Percentiles rank a stretch among this genome's conserved stretches.
phyloP scores from a whole-genome alignment of 1,140 invertebrate species.

The Polyergus mexicanus region DNA sequence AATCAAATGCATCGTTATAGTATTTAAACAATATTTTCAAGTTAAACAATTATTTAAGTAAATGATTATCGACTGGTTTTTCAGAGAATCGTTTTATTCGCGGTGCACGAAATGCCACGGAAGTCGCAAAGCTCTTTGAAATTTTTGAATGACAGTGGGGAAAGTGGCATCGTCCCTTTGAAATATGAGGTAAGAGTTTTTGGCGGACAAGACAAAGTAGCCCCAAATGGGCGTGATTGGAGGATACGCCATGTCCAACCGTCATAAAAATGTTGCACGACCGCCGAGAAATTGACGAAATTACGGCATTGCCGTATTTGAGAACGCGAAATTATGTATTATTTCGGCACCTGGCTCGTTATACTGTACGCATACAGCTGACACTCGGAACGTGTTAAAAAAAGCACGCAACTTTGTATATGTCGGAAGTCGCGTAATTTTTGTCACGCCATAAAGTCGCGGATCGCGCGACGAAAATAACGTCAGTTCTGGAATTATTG shows the following conservation, averaged over 20 bases:
- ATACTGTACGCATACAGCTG: slow-evolving; percentile 37
- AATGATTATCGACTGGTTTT: not conserved
- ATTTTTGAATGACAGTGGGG: not conserved
- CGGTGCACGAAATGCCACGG: not conserved
- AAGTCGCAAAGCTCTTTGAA: slow-evolving; percentile 15
- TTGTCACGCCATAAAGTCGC: slow-evolving; percentile 44
- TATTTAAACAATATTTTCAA: not conserved
- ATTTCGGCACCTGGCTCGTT: slow-evolving; percentile 41
- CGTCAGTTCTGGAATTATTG: slow-evolving; percentile 25
- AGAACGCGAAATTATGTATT: slow-evolving; percentile 51
- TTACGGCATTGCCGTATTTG: slow-evolving; percentile 41
- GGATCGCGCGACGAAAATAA: slow-evolving; percentile 27
- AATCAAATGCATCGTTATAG: not conserved
- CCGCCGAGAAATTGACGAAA: slow-evolving; percentile 10
- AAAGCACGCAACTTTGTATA: slow-evolving; percentile 58
- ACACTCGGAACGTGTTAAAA: slow-evolving; percentile 47
- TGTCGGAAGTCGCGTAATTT: slow-evolving; percentile 51
- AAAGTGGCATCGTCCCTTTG: slow-evolving; percentile 7
- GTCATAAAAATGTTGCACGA: slow-evolving; percentile 36
- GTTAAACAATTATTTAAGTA: not conserved
- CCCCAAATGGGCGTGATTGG: slow-evolving; percentile 41
- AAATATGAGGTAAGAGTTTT: slow-evolving; percentile 19
- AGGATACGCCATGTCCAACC: slow-evolving; percentile 40
- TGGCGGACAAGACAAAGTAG: slow-evolving; percentile 33
- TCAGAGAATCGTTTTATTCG: not conserved